Conservation (phyloP, 2,797 vertebrate genomes). For the Onychomys leucogaster region DNA sequence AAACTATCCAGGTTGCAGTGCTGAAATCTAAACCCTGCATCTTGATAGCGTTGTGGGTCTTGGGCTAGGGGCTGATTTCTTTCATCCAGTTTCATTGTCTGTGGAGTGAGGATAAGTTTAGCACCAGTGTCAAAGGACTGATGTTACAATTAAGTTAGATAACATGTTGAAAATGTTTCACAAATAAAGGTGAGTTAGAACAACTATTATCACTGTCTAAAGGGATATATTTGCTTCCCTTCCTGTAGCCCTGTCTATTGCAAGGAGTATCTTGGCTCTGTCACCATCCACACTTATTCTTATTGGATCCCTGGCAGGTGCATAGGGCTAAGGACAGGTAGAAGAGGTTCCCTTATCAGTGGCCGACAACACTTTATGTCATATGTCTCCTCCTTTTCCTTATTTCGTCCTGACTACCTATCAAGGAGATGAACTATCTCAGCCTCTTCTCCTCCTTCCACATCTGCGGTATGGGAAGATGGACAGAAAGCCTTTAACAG, state of each 20-base stretch:
- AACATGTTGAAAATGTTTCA: not conserved
- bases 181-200: conserved; percentile 12
- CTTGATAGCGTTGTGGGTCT: not conserved
- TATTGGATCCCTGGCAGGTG: not conserved
- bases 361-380: not conserved
- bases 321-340: not conserved
- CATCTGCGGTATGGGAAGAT: not conserved
- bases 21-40: not conserved
- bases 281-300: not conserved
- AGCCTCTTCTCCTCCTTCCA: too few relatives aligned
- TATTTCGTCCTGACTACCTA: not conserved
- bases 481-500: not conserved
- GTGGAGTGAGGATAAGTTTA: not conserved
- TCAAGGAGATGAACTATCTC: not conserved
- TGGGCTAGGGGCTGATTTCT: not conserved
- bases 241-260: not conserved
- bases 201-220: not conserved
- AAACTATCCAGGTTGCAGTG: not conserved
- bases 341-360: not conserved
- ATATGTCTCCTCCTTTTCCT: not conserved
- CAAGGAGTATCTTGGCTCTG: not conserved
- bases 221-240: not conserved
- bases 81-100: conserved; percentile 1
- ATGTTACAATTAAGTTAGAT: not conserved
- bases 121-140: not conserved